These are phyloP conservation scores for Morpho deidamia DNA, from an alignment of 2,888 invertebrate genomes.

Conservation along the genomic window DNA sequence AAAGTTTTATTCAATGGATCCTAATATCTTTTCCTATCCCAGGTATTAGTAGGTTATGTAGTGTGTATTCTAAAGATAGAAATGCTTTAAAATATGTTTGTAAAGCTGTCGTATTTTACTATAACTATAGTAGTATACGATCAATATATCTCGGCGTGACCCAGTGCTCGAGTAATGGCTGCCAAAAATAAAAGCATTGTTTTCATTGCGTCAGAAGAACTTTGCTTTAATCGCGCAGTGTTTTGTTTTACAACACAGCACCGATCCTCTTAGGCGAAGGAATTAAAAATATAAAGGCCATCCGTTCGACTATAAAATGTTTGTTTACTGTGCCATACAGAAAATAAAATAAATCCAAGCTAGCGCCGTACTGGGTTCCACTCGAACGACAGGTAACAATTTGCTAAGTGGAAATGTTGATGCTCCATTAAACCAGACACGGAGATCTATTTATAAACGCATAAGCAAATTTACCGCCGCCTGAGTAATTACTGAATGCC, in stretches of 20 bases:
- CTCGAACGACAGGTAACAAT: conserved; percentile 7
- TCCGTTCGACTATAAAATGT: neutral
- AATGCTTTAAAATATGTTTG: neutral
- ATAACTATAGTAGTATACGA: conserved; percentile 4
- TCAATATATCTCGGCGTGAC: conserved; percentile 24
- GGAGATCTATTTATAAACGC: conserved; percentile 18
- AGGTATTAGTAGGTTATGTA: too few relatives aligned
- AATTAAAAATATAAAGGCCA: neutral
- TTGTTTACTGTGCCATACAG: neutral
- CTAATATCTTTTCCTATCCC: too few relatives aligned
- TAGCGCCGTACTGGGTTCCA: conserved; percentile 3
- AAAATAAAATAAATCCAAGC: conserved; percentile 9
- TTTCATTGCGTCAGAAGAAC: conserved; percentile 29
- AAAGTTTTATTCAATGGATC: too few relatives aligned
- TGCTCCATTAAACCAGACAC: conserved; percentile 11
- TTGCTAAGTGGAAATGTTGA: conserved; percentile 14
- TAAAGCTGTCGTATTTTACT: neutral
- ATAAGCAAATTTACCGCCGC: conserved; percentile 21
- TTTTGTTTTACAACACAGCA: too few relatives aligned
- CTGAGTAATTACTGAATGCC: conserved; percentile 17
- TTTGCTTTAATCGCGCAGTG: neutral
- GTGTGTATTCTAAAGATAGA: too few relatives aligned
- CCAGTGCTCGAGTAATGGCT: conserved; percentile 25
- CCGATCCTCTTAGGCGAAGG: neutral
- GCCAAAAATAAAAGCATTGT: conserved; percentile 36